Evolutionary conservation across 1,140 invertebrate genomes (phyloP), one percentile per base, ranked within the genome.

Genomic region (Zaprionus vittiger): DNA sequence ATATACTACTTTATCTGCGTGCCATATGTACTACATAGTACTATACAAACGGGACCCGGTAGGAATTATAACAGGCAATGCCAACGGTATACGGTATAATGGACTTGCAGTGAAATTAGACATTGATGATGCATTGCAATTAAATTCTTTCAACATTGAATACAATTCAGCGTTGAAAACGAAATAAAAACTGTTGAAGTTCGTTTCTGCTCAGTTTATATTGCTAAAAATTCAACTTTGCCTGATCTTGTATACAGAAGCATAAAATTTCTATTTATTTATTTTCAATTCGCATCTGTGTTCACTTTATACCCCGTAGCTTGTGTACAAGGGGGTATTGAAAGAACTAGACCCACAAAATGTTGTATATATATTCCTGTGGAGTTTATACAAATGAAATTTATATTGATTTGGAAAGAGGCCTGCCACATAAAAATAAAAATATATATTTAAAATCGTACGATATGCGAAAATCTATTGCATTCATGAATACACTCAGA

Each of bases 1-100:
- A 65, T 26, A 61, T 65, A 26, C n/a, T 24, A 52, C 22, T 22
- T 22, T 24, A 49, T 49, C 44, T 49, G 44, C 44, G 11, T 6
- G 14, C 37, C 7, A 38, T 15, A 38, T 38, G 37, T 38, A 38
- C 14, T 14, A 2, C 5, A n/a, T 41, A 41, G 38, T n/a, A 11
- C 9, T 2, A 31, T n/a, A 11, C 9, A 7, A 34, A 34, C 2
- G 9, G 31, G 31, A 11, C 5, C 2, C 38, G 38, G 15, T 49
- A 20, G 17, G 17, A 49, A 20, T 49, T 41, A 5, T 5, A n/a
- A n/a, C 0, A 20, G 44, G 7, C 20, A 49, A 49, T 22, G 44
- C 17, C 9, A 49, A 20, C 44, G n/a, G 17, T 49, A 49, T 20
- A 20, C 44, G n/a, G 17, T 49, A 49, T 11, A 49, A 22, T 49